Evolutionary conservation across 2,113 vertebrate genomes (phyloP).

Genomic region (Cisticola juncidis): DNA sequence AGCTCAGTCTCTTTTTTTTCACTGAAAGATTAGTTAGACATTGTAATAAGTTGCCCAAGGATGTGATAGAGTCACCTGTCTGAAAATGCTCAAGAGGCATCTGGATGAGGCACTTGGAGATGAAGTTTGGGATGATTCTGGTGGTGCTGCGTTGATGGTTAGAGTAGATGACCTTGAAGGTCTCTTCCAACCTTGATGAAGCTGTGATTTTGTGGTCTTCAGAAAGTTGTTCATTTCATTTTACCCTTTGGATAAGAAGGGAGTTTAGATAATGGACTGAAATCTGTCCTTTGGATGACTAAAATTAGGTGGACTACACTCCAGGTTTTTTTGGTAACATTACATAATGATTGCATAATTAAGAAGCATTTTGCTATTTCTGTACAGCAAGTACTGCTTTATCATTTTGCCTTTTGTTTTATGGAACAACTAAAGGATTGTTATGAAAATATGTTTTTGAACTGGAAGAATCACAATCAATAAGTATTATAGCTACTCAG

Average conservation of each 20-base stretch:
- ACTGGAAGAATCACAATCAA: slow-evolving; percentile 43
- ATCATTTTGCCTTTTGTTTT: slow-evolving; percentile 6
- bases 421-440: background rate
- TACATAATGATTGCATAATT: background rate
- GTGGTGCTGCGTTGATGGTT: background rate
- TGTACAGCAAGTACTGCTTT: background rate
- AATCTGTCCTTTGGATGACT: background rate
- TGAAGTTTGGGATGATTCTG: background rate
- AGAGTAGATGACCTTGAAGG: background rate
- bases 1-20: background rate
- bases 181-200: background rate
- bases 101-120: background rate
- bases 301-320: background rate
- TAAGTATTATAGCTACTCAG: slow-evolving; percentile 49
- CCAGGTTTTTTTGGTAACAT: background rate
- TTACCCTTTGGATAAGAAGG: background rate
- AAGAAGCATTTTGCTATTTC: slow-evolving; percentile 22
- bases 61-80: background rate
- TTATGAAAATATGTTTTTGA: slow-evolving; percentile 53
- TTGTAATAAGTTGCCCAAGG: background rate
- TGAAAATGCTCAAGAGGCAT: background rate
- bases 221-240: background rate
- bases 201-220: background rate
- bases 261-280: background rate
- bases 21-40: background rate